These are phyloP conservation scores for Bombyx mori DNA, from an alignment of 1,140 invertebrate species.

Conservation along the genomic window ASM3026992v2 NC_085117.1:10383001-10383500, in stretches of 20 bases:
- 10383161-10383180: not conserved
- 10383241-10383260: slow-evolving; percentile 61
- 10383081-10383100: too few species aligned
- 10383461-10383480: slow-evolving; percentile 76
- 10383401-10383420: slow-evolving; percentile 79
- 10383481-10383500: slow-evolving; percentile 85
- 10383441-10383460: slow-evolving; percentile 84
- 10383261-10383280: slow-evolving; percentile 74
- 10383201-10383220: not conserved
- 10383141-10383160: not conserved
- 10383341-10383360: slow-evolving; percentile 28
- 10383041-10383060: too few species aligned
- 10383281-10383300: slow-evolving; percentile 81
- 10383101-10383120: too few species aligned
- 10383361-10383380: slow-evolving; percentile 34
- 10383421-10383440: slow-evolving; percentile 82
- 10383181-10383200: not conserved
- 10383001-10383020: slow-evolving; percentile 71
- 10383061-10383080: too few species aligned
- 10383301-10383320: slow-evolving; percentile 81
- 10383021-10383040: not conserved
- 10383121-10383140: too few species aligned
- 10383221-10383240: too few species aligned
- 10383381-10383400: slow-evolving; percentile 65
- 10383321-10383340: slow-evolving; percentile 75